Evolutionary conservation across 2,113 vertebrate species (phyloP).

Genomic region (Bos taurus): DNA sequence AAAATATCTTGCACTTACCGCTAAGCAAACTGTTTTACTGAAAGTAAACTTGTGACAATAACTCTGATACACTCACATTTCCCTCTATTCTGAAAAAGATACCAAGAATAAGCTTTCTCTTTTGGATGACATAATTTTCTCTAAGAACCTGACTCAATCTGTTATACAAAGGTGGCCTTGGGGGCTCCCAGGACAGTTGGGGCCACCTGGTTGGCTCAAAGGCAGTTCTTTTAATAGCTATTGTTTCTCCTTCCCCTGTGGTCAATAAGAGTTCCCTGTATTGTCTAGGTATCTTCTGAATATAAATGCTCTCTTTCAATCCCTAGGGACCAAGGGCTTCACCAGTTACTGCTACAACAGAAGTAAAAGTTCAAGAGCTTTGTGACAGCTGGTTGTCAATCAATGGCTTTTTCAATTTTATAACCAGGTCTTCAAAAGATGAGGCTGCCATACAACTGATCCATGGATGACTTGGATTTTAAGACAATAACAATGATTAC

Average conservation of each 20-base stretch:
- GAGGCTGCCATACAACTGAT: background rate
- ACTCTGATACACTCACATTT: background rate
- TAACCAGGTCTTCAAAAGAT: background rate
- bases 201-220: background rate
- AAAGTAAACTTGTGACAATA: slow-evolving; percentile 27
- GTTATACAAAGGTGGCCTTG: background rate
- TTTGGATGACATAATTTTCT: background rate
- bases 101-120: background rate
- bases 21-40: background rate
- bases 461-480: background rate
- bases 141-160: background rate
- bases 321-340: background rate
- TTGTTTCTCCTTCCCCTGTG: background rate
- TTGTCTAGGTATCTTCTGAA: background rate
- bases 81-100: background rate
- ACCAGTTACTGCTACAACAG: background rate
- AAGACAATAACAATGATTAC: background rate
- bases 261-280: background rate
- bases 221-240: background rate
- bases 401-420: background rate
- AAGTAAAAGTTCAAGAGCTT: background rate
- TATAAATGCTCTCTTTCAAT: background rate
- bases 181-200: background rate
- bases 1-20: background rate
- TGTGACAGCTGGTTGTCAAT: background rate